A percentile compares a stretch with the other conserved stretches of the same genome.
phyloP scores from a whole-genome alignment of 2,113 vertebrate species.

The Misgurnus mizolepis region DNA sequence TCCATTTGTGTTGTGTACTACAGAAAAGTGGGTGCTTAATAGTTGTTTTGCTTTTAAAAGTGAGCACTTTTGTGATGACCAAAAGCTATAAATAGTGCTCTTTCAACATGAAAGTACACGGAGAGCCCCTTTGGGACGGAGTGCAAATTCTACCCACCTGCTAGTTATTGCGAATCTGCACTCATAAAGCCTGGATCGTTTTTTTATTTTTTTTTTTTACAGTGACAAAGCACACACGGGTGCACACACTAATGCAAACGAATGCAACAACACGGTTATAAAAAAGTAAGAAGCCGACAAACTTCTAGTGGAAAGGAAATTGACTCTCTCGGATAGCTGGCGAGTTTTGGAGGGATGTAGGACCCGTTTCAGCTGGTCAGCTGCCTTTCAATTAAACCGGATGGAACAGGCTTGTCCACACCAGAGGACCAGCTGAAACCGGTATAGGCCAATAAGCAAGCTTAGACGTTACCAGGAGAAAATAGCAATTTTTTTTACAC shows the following conservation, averaged over 20 bases:
- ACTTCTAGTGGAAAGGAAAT: too few species aligned
- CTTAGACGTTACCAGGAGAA: too few species aligned
- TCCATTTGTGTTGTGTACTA: slow-evolving; percentile 50
- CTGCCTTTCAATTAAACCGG: too few species aligned
- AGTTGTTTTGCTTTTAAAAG: slow-evolving; percentile 55
- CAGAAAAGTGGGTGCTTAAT: slow-evolving; percentile 47
- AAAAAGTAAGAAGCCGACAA: background rate
- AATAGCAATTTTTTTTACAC: too few species aligned
- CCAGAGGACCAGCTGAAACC: too few species aligned
- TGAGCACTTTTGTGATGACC: slow-evolving; percentile 41
- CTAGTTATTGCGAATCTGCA: slow-evolving; percentile 45
- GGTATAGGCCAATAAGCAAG: too few species aligned
- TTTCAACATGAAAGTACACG: slow-evolving; percentile 54
- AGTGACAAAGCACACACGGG: slow-evolving; percentile 1
- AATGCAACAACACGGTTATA: background rate
- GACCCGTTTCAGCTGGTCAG: background rate
- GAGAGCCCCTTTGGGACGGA: slow-evolving; percentile 52
- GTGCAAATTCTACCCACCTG: slow-evolving; percentile 64
- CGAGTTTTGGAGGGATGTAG: slow-evolving; percentile 27
- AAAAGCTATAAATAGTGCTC: slow-evolving; percentile 49
- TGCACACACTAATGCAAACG: slow-evolving; percentile 11
- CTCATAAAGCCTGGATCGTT: slow-evolving; percentile 57
- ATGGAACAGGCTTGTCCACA: too few species aligned
- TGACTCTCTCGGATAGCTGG: too few species aligned
- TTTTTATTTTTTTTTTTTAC: slow-evolving; percentile 33